Evolutionary conservation across 2,888 invertebrate genomes (phyloP).

Genomic region (Tanytarsus gracilentus): DNA sequence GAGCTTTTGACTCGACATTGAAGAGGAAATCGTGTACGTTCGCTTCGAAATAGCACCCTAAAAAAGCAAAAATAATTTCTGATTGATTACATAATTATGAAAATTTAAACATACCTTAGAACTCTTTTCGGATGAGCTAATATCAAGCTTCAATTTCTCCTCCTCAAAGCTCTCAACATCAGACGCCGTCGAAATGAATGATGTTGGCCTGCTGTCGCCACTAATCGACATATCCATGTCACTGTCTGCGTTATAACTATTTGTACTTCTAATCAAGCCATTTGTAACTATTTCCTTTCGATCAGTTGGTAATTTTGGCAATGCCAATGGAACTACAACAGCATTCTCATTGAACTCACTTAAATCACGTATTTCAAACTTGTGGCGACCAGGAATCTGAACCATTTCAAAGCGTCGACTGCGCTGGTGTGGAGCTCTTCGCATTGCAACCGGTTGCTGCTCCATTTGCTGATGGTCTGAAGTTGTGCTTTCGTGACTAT

Average conservation of each 20-base stretch:
- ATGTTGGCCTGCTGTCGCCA: background rate
- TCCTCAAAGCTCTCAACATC: slow-evolving; percentile 51
- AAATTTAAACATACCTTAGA: slow-evolving; percentile 33
- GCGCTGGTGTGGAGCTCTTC: slow-evolving; percentile 43
- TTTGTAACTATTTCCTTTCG: slow-evolving; percentile 14
- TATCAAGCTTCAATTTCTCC: slow-evolving; percentile 58
- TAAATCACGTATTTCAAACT: slow-evolving; percentile 65
- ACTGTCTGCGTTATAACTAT: slow-evolving; percentile 6
- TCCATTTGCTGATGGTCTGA: slow-evolving; percentile 5
- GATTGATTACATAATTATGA: background rate
- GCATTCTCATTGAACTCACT: slow-evolving; percentile 45
- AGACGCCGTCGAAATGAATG: background rate
- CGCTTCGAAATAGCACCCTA: slow-evolving; percentile 32
- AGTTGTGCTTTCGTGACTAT: slow-evolving; percentile 37
- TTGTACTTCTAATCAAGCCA: slow-evolving; percentile 23
- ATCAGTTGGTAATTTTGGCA: slow-evolving; percentile 40
- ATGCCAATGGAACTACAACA: slow-evolving; percentile 39
- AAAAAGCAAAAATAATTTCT: background rate
- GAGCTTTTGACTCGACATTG: slow-evolving; percentile 38
- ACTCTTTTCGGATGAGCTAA: slow-evolving; percentile 47
- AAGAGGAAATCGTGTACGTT: slow-evolving; percentile 36
- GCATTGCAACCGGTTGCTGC: background rate
- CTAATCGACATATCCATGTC: slow-evolving; percentile 17
- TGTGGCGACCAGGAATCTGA: slow-evolving; percentile 56
- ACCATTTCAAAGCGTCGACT: slow-evolving; percentile 66